These are phyloP conservation scores for Charaxes varanes DNA, from an alignment of 1,140 invertebrate genomes.

Conservation along the genomic window DNA sequence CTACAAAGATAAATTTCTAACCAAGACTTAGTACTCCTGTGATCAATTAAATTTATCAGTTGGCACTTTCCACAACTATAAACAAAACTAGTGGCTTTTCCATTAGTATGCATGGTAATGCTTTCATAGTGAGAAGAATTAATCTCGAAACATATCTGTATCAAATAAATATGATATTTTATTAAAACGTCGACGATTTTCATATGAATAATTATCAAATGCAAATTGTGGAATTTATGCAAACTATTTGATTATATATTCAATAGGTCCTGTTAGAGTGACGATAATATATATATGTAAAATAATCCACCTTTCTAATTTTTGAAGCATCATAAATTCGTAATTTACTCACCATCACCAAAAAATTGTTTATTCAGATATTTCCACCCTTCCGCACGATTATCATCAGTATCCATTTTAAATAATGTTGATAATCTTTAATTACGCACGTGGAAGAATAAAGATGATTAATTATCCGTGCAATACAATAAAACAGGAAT, in stretches of 20 bases:
- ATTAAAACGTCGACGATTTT: not conserved
- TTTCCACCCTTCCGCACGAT: constrained; percentile 71
- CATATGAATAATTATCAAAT: not conserved
- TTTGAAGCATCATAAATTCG: constrained; percentile 3
- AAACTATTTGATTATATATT: not conserved
- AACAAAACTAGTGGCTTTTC: no score
- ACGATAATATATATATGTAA: constrained; percentile 2
- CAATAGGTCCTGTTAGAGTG: constrained; percentile 1
- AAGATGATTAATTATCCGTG: constrained; percentile 2
- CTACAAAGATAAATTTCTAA: no score
- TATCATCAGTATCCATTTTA: constrained; percentile 53
- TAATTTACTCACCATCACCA: constrained; percentile 58
- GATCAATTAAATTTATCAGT: no score
- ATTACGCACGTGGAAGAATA: constrained; percentile 12
- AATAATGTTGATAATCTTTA: constrained; percentile 11
- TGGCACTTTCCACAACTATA: no score
- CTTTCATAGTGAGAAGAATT: no score
- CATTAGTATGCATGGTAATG: no score
- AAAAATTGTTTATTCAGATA: constrained; percentile 73
- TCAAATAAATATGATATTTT: constrained; percentile 6
- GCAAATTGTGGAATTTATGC: not conserved
- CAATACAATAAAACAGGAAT: constrained; percentile 5
- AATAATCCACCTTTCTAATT: constrained; percentile 10
- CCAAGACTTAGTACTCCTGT: no score
- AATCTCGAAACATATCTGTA: no score